Conservation (phyloP, 2,113 vertebrate genomes). For the Rattus norvegicus region DNA sequence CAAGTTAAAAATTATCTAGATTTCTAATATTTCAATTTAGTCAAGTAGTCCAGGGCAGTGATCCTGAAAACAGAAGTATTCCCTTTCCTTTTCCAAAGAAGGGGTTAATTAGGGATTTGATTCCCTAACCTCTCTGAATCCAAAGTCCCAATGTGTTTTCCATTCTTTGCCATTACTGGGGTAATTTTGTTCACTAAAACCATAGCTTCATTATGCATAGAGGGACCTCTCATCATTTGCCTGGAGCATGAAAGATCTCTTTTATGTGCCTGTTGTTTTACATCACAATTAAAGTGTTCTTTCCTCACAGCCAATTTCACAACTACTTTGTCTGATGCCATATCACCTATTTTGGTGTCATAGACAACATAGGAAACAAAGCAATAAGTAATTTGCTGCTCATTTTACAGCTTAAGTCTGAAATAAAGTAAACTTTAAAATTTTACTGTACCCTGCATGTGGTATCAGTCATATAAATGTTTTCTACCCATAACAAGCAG, state of each 20-base stretch:
- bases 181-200: neutral
- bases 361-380: neutral
- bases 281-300: neutral
- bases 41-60: neutral
- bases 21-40: neutral
- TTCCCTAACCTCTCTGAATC: neutral
- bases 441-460: neutral
- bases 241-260: neutral
- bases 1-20: neutral
- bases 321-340: neutral
- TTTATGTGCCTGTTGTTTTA: neutral
- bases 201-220: neutral
- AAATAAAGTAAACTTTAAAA: constrained; percentile 34
- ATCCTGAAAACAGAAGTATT: neutral
- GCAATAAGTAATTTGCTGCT: neutral
- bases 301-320: neutral
- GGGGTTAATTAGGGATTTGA: neutral
- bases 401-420: neutral
- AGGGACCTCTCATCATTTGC: neutral
- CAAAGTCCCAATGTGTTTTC: neutral
- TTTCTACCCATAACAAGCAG: neutral
- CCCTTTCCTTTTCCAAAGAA: constrained; percentile 35
- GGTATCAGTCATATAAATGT: neutral
- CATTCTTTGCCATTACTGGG: neutral
- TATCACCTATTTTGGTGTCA: neutral